Conservation (phyloP, 2,888 invertebrate species). For the Carabus problematicus region DNA sequence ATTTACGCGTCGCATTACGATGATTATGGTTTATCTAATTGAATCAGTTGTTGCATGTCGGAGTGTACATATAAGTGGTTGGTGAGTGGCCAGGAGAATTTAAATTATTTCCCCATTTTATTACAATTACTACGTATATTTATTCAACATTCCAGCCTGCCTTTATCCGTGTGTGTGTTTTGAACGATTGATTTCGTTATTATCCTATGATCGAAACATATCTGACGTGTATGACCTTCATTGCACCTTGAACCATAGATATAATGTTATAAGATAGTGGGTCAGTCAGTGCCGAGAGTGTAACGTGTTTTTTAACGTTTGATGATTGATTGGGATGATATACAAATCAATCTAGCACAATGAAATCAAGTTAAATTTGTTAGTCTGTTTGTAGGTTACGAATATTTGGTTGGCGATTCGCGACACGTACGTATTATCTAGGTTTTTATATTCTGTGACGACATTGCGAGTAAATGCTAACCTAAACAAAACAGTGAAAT, state of each 20-base stretch:
- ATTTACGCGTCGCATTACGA: too few species aligned
- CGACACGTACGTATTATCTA: slow-evolving; percentile 36
- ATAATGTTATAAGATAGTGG: background rate
- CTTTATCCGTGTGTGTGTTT: slow-evolving; percentile 15
- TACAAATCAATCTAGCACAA: background rate
- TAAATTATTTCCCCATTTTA: too few species aligned
- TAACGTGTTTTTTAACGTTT: too few species aligned
- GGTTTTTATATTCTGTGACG: slow-evolving; percentile 35
- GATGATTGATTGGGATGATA: slow-evolving; percentile 6
- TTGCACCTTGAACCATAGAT: background rate
- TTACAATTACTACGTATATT: too few species aligned
- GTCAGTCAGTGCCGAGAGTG: too few species aligned
- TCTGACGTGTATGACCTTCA: slow-evolving; percentile 1
- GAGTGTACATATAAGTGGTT: too few species aligned
- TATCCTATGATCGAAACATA: background rate
- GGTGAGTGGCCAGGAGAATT: too few species aligned
- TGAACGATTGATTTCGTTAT: slow-evolving; percentile 20
- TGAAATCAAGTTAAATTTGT: slow-evolving; percentile 10
- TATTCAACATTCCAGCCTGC: slow-evolving; percentile 36
- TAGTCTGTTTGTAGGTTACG: slow-evolving; percentile 31
- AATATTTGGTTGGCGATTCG: slow-evolving; percentile 25
- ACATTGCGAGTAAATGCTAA: background rate
- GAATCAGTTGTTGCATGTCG: too few species aligned
- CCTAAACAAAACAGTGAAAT: background rate
- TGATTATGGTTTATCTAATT: too few species aligned